phyloP scores from a whole-genome alignment of 2,888 invertebrate genomes.

The Agrochola circellaris region DNA sequence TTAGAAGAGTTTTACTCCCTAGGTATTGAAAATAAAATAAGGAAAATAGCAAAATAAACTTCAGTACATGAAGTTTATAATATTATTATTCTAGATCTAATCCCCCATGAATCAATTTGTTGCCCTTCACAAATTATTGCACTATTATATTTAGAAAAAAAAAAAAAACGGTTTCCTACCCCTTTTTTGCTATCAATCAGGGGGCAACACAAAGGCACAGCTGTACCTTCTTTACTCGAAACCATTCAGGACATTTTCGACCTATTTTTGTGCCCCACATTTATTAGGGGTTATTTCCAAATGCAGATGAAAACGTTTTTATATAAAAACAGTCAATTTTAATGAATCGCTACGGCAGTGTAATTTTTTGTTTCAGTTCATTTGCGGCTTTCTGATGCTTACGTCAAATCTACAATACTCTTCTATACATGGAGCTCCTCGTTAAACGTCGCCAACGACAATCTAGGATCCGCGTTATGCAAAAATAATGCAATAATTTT shows the following conservation, averaged over 20 bases:
- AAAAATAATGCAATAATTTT: not conserved
- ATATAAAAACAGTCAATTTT: conserved; percentile 39
- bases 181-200: too few species aligned
- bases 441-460: not conserved
- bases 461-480: not conserved
- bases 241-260: too few species aligned
- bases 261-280: not conserved
- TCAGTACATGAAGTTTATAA: not conserved
- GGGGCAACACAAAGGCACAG: too few species aligned
- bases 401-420: not conserved
- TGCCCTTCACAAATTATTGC: not conserved
- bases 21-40: not conserved
- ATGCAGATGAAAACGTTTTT: conserved; percentile 55
- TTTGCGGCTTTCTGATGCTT: conserved; percentile 38
- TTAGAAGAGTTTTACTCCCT: not conserved
- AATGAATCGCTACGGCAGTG: conserved; percentile 57
- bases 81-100: not conserved
- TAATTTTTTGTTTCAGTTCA: conserved; percentile 30
- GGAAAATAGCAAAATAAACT: not conserved
- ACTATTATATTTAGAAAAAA: not conserved
- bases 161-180: not conserved
- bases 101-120: not conserved
- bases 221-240: too few species aligned
- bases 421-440: not conserved
- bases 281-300: not conserved